Conservation (phyloP, 1,140 invertebrate genomes). For the Diprion similis region DNA sequence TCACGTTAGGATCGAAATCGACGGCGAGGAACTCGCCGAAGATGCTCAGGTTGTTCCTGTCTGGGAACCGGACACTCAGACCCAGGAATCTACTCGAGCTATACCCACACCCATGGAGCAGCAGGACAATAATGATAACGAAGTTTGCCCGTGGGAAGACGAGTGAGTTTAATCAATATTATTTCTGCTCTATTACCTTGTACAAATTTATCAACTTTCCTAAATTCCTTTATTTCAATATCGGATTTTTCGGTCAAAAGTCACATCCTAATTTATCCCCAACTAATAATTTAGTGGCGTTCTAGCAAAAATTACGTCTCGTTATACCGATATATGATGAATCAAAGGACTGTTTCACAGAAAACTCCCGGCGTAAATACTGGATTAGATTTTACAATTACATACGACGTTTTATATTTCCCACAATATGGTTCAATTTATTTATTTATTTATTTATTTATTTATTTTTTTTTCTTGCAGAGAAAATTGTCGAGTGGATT, state of each 20-base stretch:
- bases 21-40: constrained; percentile 33
- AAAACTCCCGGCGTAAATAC: too few relatives aligned
- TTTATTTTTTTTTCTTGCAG: constrained; percentile 66
- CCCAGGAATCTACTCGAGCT: constrained; percentile 28
- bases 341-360: too few relatives aligned
- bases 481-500: constrained; percentile 83
- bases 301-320: too few relatives aligned
- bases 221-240: constrained; percentile 15
- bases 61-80: constrained; percentile 45
- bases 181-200: constrained; percentile 19
- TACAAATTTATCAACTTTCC: constrained; percentile 13
- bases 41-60: constrained; percentile 53
- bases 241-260: too few relatives aligned
- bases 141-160: constrained; percentile 89
- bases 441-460: too few relatives aligned
- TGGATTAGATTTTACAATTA: too few relatives aligned
- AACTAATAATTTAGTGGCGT: too few relatives aligned
- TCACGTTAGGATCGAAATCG: not conserved
- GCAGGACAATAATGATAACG: constrained; percentile 70
- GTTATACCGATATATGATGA: too few relatives aligned
- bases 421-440: too few relatives aligned
- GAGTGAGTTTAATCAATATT: constrained; percentile 74
- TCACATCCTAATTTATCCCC: too few relatives aligned
- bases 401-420: too few relatives aligned
- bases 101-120: constrained; percentile 45